phyloP scores from a whole-genome alignment of 2,797 vertebrate genomes.

The Spinibarbus caldwelli region DNA sequence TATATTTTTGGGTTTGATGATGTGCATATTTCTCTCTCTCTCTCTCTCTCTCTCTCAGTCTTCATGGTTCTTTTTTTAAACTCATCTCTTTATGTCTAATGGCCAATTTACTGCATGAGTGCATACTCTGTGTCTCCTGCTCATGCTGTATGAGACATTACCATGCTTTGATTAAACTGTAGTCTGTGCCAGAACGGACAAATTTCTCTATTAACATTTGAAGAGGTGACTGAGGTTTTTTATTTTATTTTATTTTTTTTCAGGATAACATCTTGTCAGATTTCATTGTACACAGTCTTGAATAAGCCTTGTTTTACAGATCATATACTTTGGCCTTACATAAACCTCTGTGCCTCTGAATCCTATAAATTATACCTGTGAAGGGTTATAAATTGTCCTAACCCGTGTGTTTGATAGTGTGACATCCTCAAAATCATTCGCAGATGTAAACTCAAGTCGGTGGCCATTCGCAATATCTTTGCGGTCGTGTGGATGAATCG shows the following conservation, averaged over 20 bases:
- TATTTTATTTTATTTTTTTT: slow-evolving; percentile 2
- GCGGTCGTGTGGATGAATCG: slow-evolving; percentile 50
- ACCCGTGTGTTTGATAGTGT: slow-evolving; percentile 28
- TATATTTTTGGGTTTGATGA: slow-evolving; percentile 70
- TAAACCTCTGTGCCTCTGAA: slow-evolving; percentile 23
- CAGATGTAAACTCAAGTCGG: slow-evolving; percentile 52
- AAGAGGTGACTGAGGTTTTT: slow-evolving; percentile 29
- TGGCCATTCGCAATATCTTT: slow-evolving; percentile 41
- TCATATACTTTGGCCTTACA: slow-evolving; percentile 48
- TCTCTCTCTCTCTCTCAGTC: slow-evolving; percentile 13
- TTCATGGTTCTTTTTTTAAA: slow-evolving; percentile 45
- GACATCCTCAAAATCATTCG: slow-evolving; percentile 54
- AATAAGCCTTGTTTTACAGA: slow-evolving; percentile 44
- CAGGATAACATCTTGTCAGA: slow-evolving; percentile 29
- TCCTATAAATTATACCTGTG: slow-evolving; percentile 50
- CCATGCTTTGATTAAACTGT: slow-evolving; percentile 57
- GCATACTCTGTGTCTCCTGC: slow-evolving; percentile 53
- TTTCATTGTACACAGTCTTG: slow-evolving; percentile 45
- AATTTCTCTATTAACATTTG: slow-evolving; percentile 57
- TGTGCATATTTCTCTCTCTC: slow-evolving; percentile 55
- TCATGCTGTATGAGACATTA: slow-evolving; percentile 55
- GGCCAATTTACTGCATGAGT: slow-evolving; percentile 64
- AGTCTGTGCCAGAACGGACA: slow-evolving; percentile 52
- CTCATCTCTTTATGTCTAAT: slow-evolving; percentile 63
- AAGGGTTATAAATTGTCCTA: slow-evolving; percentile 36